Evolutionary conservation across 2,888 invertebrate genomes (phyloP).

Genomic region (Xestobium rufovillosum): DNA sequence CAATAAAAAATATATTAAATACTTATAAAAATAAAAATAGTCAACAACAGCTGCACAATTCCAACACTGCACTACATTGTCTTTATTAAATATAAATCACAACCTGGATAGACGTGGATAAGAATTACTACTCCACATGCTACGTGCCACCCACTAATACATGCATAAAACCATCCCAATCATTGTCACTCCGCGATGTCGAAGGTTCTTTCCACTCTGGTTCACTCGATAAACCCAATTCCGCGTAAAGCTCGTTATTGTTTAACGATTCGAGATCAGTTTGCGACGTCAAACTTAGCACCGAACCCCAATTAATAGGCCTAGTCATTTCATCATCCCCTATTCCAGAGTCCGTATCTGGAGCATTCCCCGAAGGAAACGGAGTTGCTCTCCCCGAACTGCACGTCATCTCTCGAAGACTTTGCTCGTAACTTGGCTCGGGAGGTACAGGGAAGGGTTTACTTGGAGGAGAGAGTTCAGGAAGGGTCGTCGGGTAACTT

Average conservation of each 20-base stretch:
- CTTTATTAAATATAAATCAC: slow-evolving; percentile 33
- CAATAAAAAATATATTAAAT: slow-evolving; percentile 12
- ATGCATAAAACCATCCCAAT: slow-evolving; percentile 58
- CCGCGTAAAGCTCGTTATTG: slow-evolving; percentile 70
- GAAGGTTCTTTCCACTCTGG: slow-evolving; percentile 55
- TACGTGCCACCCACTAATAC: slow-evolving; percentile 64
- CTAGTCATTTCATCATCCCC: slow-evolving; percentile 68
- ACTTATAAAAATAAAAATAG: slow-evolving; percentile 36
- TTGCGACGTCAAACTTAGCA: slow-evolving; percentile 77
- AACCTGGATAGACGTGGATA: slow-evolving; percentile 37
- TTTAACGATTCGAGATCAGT: slow-evolving; percentile 76
- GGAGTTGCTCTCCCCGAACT: slow-evolving; percentile 61
- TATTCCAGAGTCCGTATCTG: slow-evolving; percentile 67
- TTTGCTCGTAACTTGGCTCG: slow-evolving; percentile 39
- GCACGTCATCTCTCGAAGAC: slow-evolving; percentile 43
- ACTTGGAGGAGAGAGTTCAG: slow-evolving; percentile 40
- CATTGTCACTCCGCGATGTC: slow-evolving; percentile 41
- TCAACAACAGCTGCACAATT: slow-evolving; percentile 40
- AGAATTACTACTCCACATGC: slow-evolving; percentile 32
- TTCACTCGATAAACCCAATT: slow-evolving; percentile 59
- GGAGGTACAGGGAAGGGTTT: slow-evolving; percentile 30
- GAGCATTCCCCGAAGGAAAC: slow-evolving; percentile 49
- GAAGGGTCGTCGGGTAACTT: slow-evolving; percentile 42
- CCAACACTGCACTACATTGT: slow-evolving; percentile 33
- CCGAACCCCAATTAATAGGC: slow-evolving; percentile 87